Percentiles rank a stretch among this genome's conserved stretches.
Conservation (phyloP, 2,113 vertebrate species). For the Notothenia coriiceps region DNA sequence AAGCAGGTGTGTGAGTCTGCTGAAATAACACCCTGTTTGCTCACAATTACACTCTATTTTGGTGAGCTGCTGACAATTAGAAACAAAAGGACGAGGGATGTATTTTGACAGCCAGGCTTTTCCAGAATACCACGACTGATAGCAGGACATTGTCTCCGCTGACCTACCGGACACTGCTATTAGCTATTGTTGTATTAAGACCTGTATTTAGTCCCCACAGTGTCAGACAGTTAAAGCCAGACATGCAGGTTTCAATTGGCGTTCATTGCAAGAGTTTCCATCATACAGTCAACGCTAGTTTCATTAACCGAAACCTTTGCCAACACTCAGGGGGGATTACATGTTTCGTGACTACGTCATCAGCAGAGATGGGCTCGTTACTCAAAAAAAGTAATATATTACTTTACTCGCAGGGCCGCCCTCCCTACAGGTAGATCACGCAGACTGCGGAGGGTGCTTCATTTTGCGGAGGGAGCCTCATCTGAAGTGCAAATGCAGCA, state of each 20-base stretch:
- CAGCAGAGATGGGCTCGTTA: no score
- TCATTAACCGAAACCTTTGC: no score
- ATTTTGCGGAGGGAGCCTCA: no score
- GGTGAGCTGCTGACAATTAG: slow-evolving; percentile 38
- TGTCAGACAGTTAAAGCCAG: background rate
- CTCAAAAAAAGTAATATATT: no score
- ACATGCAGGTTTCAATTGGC: background rate
- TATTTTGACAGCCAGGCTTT: slow-evolving; percentile 24
- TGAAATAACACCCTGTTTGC: slow-evolving; percentile 30
- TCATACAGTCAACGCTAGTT: no score
- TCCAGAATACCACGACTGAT: slow-evolving; percentile 38
- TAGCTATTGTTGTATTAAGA: slow-evolving; percentile 26
- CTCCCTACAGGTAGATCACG: no score
- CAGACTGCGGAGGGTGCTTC: no score
- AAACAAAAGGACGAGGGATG: slow-evolving; percentile 4
- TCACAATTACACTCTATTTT: slow-evolving; percentile 41
- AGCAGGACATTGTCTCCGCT: slow-evolving; percentile 41
- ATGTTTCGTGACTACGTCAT: no score
- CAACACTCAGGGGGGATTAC: no score
- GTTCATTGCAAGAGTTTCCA: no score
- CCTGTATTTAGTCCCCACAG: background rate
- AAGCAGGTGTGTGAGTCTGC: slow-evolving; percentile 43
- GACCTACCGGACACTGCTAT: slow-evolving; percentile 55
- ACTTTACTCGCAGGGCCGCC: no score
- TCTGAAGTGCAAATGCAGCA: no score